Evolutionary conservation across 2,113 vertebrate species (phyloP).

Genomic region (Ophiodon elongatus): DNA sequence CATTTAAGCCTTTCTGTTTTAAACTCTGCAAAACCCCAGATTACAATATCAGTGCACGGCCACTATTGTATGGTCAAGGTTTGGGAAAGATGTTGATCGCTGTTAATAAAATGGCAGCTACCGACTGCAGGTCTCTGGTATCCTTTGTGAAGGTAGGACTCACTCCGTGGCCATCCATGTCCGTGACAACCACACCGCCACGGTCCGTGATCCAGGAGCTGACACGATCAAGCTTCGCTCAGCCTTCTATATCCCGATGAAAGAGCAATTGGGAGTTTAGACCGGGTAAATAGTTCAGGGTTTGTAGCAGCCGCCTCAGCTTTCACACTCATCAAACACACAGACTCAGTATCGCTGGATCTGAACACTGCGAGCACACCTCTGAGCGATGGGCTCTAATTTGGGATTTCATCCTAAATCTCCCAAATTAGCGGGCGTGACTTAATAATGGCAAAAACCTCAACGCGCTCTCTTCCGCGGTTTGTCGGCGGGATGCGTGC

Average conservation of each 20-base stretch:
- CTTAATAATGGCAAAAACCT: slow-evolving; percentile 32
- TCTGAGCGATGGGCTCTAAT: slow-evolving; percentile 19
- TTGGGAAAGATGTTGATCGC: not conserved
- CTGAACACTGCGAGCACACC: slow-evolving; percentile 1
- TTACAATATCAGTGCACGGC: not conserved
- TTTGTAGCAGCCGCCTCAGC: not conserved
- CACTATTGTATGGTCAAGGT: not conserved
- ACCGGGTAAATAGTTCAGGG: not conserved
- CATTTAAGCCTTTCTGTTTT: not conserved
- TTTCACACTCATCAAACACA: not conserved
- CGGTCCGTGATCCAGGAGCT: not conserved
- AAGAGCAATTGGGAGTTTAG: not conserved
- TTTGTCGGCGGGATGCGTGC: not conserved
- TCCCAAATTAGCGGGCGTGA: slow-evolving; percentile 28
- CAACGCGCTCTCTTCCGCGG: not conserved
- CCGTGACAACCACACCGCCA: not conserved
- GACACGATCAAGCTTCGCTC: not conserved
- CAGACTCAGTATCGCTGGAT: not conserved
- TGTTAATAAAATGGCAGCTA: not conserved
- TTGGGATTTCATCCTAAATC: slow-evolving; percentile 39
- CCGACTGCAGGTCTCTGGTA: not conserved
- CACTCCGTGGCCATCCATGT: not conserved
- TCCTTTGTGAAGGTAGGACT: not conserved
- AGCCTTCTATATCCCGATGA: not conserved
- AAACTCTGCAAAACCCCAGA: not conserved